Evolutionary conservation across 2,888 invertebrate genomes (phyloP).

Genomic region (Smittia sp.): DNA sequence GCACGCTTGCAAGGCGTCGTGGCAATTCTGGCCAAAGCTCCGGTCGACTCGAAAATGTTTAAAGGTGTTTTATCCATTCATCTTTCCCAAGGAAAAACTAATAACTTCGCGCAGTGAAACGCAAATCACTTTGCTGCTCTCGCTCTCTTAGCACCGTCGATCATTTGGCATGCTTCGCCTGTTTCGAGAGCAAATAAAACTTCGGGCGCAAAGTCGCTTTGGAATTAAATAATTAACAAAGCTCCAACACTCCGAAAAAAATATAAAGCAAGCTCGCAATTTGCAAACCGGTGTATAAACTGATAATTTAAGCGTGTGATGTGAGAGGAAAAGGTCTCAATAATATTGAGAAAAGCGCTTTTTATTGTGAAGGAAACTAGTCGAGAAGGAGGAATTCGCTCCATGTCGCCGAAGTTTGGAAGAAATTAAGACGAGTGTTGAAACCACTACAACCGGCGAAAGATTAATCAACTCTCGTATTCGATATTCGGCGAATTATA

Average conservation of each 20-base stretch:
- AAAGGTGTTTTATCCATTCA: neutral
- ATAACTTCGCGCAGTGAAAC: neutral
- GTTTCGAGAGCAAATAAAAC: neutral
- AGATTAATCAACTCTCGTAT: conserved; percentile 23
- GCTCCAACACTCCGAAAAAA: conserved; percentile 23
- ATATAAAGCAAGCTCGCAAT: conserved; percentile 16
- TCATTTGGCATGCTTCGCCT: neutral
- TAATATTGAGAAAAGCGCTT: neutral
- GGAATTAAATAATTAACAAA: conserved; percentile 23
- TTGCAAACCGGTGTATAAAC: conserved; percentile 40
- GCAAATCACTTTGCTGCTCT: neutral
- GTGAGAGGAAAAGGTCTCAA: conserved; percentile 21
- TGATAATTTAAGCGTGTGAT: conserved; percentile 32
- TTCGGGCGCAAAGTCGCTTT: neutral
- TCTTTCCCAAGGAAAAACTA: conserved; percentile 12
- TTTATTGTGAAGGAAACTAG: conserved; percentile 20
- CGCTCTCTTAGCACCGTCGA: neutral
- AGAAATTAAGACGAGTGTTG: neutral
- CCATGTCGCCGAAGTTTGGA: neutral
- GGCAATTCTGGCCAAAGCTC: neutral
- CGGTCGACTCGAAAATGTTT: neutral
- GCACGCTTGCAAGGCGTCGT: neutral
- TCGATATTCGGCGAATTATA: conserved; percentile 35
- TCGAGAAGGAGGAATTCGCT: conserved; percentile 28
- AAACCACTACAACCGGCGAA: conserved; percentile 34